These are phyloP conservation scores for Eudorcas thomsonii DNA, from an alignment of 2,113 vertebrate species.

Conservation along the genomic window DNA sequence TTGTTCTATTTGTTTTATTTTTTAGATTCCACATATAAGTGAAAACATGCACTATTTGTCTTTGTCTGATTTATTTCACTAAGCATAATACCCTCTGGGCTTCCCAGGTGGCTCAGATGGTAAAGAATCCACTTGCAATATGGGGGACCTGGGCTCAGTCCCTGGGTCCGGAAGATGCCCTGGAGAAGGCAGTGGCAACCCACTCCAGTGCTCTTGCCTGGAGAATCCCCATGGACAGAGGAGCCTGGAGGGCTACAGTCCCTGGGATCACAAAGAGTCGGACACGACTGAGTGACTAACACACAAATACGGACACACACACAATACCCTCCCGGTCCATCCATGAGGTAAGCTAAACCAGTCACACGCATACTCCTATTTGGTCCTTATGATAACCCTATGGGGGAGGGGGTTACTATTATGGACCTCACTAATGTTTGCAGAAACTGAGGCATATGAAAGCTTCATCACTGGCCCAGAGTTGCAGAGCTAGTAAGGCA, in stretches of 20 bases:
- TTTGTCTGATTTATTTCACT: background rate
- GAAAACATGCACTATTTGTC: background rate
- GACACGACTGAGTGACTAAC: background rate
- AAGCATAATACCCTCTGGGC: background rate
- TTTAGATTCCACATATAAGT: background rate
- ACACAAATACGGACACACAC: background rate
- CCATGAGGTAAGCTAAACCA: background rate
- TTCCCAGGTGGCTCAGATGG: background rate
- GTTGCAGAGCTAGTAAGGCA: background rate
- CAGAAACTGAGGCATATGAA: background rate
- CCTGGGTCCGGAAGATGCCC: background rate
- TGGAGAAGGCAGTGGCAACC: background rate
- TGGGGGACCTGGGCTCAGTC: background rate
- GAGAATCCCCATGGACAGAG: background rate
- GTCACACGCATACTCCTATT: accelerated
- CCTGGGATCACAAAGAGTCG: background rate
- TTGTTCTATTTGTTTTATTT: too few species aligned
- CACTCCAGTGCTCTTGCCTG: background rate
- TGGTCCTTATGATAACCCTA: background rate
- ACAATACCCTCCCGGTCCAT: background rate
- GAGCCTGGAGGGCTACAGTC: background rate
- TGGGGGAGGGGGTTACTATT: background rate
- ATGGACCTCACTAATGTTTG: background rate
- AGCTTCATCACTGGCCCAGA: background rate
- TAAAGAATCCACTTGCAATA: background rate